Evolutionary conservation across 1,140 invertebrate species (phyloP).

Genomic region (Pissodes strobi): DNA sequence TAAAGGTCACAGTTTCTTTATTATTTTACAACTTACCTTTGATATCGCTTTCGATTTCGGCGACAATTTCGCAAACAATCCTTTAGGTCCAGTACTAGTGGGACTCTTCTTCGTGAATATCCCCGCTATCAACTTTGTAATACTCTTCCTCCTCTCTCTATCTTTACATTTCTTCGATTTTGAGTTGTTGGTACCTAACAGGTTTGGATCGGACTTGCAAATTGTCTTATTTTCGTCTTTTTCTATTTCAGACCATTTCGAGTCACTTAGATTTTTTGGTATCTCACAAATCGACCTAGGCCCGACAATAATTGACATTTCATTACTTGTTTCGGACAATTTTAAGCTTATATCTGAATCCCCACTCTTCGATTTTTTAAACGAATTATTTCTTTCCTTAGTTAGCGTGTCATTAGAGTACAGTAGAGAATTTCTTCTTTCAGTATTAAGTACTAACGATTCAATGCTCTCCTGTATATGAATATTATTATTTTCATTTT

Average conservation of each 20-base stretch:
- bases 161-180: conserved; percentile 64
- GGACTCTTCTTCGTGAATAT: conserved; percentile 71
- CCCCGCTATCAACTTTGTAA: conserved; percentile 78
- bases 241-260: not conserved
- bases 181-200: conserved; percentile 57
- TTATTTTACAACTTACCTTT: conserved; percentile 68
- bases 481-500: conserved; percentile 23
- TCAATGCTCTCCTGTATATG: conserved; percentile 43
- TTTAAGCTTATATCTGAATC: conserved; percentile 37
- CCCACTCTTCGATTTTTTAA: conserved; percentile 46
- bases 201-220: conserved; percentile 65
- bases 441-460: conserved; percentile 43
- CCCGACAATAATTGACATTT: conserved; percentile 26
- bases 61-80: conserved; percentile 66
- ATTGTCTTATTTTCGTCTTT: conserved; percentile 51
- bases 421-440: conserved; percentile 37
- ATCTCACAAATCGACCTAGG: conserved; percentile 51
- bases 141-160: conserved; percentile 75
- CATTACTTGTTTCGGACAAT: no score
- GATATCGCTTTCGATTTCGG: conserved; percentile 70
- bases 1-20: no score
- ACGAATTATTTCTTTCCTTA: conserved; percentile 45
- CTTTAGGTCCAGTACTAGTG: conserved; percentile 38
- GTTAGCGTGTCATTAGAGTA: conserved; percentile 47
- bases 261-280: conserved; percentile 20